Conservation (phyloP, 2,113 vertebrate species). For the Cynocephalus volans region DNA sequence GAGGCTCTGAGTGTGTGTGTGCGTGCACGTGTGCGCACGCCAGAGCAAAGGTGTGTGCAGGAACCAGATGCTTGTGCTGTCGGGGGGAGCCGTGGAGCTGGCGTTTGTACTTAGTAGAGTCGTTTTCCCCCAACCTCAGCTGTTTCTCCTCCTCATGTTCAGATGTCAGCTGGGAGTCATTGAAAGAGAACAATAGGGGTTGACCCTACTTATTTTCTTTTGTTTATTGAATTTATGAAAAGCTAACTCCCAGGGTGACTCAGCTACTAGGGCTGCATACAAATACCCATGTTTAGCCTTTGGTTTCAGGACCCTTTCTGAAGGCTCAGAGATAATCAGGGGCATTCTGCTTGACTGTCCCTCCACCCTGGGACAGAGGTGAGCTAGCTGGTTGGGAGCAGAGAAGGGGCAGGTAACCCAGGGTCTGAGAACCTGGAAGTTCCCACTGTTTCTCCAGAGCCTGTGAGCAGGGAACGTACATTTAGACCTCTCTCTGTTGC, state of each 20-base stretch:
- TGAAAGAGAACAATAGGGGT: neutral
- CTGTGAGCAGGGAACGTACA: neutral
- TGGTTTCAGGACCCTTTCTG: neutral
- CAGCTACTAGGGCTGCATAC: neutral
- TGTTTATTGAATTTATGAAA: neutral
- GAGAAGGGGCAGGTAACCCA: neutral
- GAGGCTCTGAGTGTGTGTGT: neutral
- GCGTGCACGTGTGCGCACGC: fast-evolving
- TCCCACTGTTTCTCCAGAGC: neutral
- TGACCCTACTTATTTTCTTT: neutral
- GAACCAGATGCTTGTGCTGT: neutral
- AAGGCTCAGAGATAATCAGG: neutral
- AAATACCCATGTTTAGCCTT: neutral
- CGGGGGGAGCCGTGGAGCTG: neutral
- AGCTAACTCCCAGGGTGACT: neutral
- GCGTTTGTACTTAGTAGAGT: neutral
- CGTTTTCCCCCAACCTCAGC: neutral
- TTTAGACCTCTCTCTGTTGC: neutral
- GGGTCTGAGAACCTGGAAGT: neutral
- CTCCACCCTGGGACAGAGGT: neutral
- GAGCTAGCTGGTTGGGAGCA: neutral
- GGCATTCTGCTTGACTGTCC: neutral
- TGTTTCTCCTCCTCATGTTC: neutral
- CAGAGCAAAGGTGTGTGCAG: neutral
- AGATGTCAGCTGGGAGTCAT: neutral